Conservation (phyloP, 2,888 invertebrate species). For the Creontiades dilutus region DNA sequence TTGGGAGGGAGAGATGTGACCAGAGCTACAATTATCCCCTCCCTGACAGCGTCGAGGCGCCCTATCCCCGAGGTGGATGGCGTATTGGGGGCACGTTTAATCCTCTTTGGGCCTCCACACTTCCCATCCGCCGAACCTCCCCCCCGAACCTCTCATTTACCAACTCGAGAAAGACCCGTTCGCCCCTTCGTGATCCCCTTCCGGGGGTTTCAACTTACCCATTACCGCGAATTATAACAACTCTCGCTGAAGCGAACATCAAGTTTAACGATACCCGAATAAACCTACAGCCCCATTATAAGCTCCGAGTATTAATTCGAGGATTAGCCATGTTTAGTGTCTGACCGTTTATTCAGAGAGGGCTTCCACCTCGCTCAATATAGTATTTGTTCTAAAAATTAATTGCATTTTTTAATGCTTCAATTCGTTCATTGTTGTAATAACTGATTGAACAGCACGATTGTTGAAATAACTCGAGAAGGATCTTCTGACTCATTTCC, state of each 20-base stretch:
- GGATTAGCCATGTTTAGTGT: neutral
- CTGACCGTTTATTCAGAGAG: neutral
- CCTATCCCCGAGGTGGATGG: conserved; percentile 24
- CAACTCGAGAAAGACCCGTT: conserved; percentile 27
- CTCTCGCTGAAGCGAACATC: conserved; percentile 44
- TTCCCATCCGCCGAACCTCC: conserved; percentile 9
- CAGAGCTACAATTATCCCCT: conserved; percentile 61
- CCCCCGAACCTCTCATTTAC: conserved; percentile 38
- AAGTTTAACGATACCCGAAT: conserved; percentile 61
- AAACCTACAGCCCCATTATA: conserved; percentile 19
- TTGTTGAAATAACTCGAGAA: too few species aligned
- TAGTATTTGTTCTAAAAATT: too few species aligned
- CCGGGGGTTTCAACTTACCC: conserved; percentile 60
- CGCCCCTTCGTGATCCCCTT: neutral
- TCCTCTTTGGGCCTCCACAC: conserved; percentile 55
- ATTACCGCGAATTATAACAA: conserved; percentile 62
- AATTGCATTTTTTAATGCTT: too few species aligned
- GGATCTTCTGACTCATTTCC: too few species aligned
- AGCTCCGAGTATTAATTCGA: conserved; percentile 35
- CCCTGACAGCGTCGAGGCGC: conserved; percentile 25
- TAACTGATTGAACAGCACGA: too few species aligned
- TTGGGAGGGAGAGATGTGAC: conserved; percentile 55
- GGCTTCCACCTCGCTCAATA: neutral
- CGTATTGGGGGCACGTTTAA: conserved; percentile 59
- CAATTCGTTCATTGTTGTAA: too few species aligned